Base-by-base conservation (phyloP, 2,113 vertebrate genomes). In the Muscicapa adusta region DNA sequence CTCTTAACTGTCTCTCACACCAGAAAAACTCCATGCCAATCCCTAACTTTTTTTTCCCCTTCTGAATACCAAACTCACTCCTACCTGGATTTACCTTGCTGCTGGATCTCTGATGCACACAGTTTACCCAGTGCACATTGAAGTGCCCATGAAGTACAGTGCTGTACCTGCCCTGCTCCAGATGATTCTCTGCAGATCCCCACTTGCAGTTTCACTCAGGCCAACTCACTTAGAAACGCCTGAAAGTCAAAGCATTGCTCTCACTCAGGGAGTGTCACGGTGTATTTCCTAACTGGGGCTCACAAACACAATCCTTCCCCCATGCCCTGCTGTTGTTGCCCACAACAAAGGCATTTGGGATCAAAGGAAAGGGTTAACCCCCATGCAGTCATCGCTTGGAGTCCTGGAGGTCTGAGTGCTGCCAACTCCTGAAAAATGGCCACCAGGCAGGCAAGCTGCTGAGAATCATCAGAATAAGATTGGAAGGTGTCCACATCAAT, bases 401-500 rank as follows among this genome's bases (percentile, higher is more conserved):
- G 75, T 97, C 97, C 93, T 76, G 97, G 96, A 97, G 97, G 97
- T 97, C 97, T 95, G 95, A 96, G 96, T 23, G 81, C 97, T 97
- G 97, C 97, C 96, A 93, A 97, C 97, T 86, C 94, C 97, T 97
- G 93, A 97, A 98, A 97, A 97, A 98, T 98, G 98, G 98, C 99
- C 98, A 98, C 97, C 96, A 98, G 98, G 98, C 96, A 98, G 98
- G 98, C 98, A 98, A 97, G 97, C 96, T 97, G 97, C 97, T 67
- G 95, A 96, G 97, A 97, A 97, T 89, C 97, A 97, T 97, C 84
- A 63, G 96, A 95, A 96, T 96, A 94, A 96, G 96, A 98, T 94
- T 98, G 97, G 97, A 97, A 98, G 98, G 98, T 98, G 98, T 99
- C 98, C 98, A 97, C 98, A 98, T 98, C 98, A 98, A 99, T 99